Percentiles rank a stretch among this genome's conserved stretches.
Conservation (phyloP, 1,140 invertebrate genomes). For the Adelges cooleyi region DNA sequence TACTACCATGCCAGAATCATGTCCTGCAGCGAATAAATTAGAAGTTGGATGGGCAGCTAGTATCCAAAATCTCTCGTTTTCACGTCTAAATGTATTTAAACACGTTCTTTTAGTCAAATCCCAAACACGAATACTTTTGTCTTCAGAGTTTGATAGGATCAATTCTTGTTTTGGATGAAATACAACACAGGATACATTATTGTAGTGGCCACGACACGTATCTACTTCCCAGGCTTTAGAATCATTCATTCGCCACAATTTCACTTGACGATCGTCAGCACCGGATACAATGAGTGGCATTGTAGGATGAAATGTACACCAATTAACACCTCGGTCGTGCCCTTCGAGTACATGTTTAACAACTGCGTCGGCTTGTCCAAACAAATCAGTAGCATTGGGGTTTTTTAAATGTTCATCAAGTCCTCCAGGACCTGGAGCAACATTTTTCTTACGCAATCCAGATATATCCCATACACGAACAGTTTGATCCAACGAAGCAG, state of each 20-base stretch:
- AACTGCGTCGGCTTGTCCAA: constrained; percentile 92
- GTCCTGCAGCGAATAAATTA: constrained; percentile 84
- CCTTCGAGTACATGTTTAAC: constrained; percentile 98
- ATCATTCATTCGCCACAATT: constrained; percentile 99
- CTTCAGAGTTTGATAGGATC: constrained; percentile 95
- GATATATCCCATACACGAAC: constrained; percentile 99
- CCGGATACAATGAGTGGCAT: constrained; percentile 93
- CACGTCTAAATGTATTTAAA: constrained; percentile 85
- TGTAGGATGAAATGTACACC: constrained; percentile 92
- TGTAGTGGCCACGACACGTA: constrained; percentile 96
- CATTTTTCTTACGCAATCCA: constrained; percentile 31
- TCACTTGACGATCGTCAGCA: constrained; percentile 94
- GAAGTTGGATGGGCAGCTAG: constrained; percentile 77
- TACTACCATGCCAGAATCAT: constrained; percentile 84
- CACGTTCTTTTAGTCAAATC: constrained; percentile 97
- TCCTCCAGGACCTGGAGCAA: constrained; percentile 50
- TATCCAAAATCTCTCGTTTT: constrained; percentile 84
- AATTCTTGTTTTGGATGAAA: constrained; percentile 96
- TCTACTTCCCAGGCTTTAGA: constrained; percentile 98
- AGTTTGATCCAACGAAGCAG: constrained; percentile 94
- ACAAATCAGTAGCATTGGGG: constrained; percentile 83
- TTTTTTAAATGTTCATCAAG: constrained; percentile 81
- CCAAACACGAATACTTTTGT: constrained; percentile 97
- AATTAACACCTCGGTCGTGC: constrained; percentile 95
- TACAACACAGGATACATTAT: constrained; percentile 95